Conservation (phyloP, 2,797 vertebrate genomes). For the Leptatherina wallacei region DNA sequence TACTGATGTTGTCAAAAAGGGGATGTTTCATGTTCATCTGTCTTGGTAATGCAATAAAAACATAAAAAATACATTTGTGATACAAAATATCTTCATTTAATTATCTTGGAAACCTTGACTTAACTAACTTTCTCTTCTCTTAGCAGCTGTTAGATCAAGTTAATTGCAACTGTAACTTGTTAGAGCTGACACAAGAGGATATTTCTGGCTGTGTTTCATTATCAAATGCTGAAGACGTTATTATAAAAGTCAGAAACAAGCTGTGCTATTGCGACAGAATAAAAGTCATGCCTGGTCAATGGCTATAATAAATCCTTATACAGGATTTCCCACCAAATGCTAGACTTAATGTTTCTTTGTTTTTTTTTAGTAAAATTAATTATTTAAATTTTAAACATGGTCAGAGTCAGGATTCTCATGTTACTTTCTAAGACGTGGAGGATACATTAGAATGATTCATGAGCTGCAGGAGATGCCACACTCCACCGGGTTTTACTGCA, state of each 20-base stretch:
- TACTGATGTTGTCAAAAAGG: neutral
- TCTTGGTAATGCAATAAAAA: constrained; percentile 1
- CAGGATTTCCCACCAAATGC: neutral
- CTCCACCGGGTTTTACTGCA: neutral
- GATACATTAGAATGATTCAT: constrained; percentile 9
- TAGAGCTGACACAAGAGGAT: neutral
- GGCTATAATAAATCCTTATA: neutral
- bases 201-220: constrained; percentile 12
- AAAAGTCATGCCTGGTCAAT: constrained; percentile 4
- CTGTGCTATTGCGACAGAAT: neutral
- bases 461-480: constrained; percentile 17
- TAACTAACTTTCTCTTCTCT: constrained; percentile 3
- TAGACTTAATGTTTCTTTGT: neutral
- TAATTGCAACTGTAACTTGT: constrained; percentile 12
- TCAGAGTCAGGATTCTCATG: neutral
- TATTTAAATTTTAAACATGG: neutral
- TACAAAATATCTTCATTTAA: neutral
- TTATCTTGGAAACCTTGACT: constrained; percentile 19
- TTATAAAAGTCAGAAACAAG: constrained; percentile 7
- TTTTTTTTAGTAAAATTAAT: neutral
- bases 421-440: constrained; percentile 2
- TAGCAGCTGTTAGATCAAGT: constrained; percentile 22
- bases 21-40: neutral
- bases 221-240: neutral
- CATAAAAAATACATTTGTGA: neutral